Conservation (phyloP, 1,140 invertebrate species). For the Charaxes varanes region DNA sequence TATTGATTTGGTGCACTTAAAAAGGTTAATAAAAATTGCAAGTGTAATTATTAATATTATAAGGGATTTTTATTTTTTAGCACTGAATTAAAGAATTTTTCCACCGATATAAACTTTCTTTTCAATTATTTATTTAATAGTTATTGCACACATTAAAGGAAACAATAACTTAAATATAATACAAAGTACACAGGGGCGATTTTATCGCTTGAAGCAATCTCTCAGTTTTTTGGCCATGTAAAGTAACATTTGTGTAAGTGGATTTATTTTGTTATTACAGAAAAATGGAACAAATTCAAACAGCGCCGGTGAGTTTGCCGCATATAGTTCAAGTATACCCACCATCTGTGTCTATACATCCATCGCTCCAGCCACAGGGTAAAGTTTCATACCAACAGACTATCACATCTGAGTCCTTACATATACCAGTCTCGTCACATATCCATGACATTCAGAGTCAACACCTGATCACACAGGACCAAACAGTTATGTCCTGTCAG, state of each 20-base stretch:
- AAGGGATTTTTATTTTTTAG: too few relatives aligned
- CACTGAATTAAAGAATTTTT: too few relatives aligned
- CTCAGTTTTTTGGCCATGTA: too few relatives aligned
- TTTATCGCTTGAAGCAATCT: too few relatives aligned
- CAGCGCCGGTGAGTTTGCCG: constrained; percentile 30
- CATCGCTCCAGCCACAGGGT: constrained; percentile 36
- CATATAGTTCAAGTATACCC: constrained; percentile 58
- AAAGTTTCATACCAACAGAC: constrained; percentile 51
- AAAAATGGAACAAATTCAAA: constrained; percentile 49
- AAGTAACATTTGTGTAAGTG: too few relatives aligned
- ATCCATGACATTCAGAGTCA: constrained; percentile 35
- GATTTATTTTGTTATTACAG: constrained; percentile 4
- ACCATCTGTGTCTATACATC: constrained; percentile 39
- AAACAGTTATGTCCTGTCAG: constrained; percentile 56
- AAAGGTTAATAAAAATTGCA: constrained; percentile 1
- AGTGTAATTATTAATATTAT: too few relatives aligned
- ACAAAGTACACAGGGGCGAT: too few relatives aligned
- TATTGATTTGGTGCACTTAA: too few relatives aligned
- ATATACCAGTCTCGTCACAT: constrained; percentile 41
- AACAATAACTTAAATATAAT: too few relatives aligned
- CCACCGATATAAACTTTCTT: too few relatives aligned
- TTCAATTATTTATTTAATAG: too few relatives aligned
- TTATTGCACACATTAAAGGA: too few relatives aligned
- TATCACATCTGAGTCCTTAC: constrained; percentile 40
- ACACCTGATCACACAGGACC: constrained; percentile 40